These are phyloP conservation scores for Oreochromis tanganicae DNA, from an alignment of 2,113 vertebrate species.

Conservation along the genomic window DNA sequence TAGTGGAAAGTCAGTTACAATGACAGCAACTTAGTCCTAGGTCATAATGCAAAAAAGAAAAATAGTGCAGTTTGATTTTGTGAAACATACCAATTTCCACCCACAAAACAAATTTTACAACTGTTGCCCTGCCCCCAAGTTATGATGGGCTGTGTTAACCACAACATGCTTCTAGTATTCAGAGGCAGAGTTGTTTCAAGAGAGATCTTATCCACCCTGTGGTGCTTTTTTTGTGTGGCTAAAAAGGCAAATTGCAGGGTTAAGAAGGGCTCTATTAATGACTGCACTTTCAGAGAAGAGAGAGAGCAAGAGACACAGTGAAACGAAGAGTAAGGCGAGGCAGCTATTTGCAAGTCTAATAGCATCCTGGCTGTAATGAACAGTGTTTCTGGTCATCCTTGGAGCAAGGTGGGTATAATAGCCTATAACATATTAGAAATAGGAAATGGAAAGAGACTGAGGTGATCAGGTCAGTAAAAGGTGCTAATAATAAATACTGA, in stretches of 20 bases:
- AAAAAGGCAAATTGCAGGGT: slow-evolving; percentile 33
- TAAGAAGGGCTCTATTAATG: slow-evolving; percentile 26
- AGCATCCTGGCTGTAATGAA: slow-evolving; percentile 50
- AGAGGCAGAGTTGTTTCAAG: not conserved
- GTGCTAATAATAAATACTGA: slow-evolving; percentile 45
- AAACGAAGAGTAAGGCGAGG: not conserved
- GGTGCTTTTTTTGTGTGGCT: not conserved
- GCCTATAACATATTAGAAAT: slow-evolving; percentile 21
- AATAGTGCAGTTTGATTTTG: not conserved
- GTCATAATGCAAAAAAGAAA: not conserved
- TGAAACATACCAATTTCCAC: not conserved
- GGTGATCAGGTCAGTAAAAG: slow-evolving; percentile 21
- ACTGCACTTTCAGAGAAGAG: slow-evolving; percentile 7
- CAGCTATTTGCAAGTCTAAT: slow-evolving; percentile 58
- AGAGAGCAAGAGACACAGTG: not conserved
- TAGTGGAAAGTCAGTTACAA: not conserved
- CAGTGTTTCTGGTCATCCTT: slow-evolving; percentile 30
- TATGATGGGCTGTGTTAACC: not conserved
- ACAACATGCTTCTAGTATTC: not conserved
- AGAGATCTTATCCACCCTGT: not conserved
- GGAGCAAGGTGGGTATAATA: slow-evolving; percentile 17
- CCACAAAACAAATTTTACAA: not conserved
- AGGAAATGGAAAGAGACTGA: slow-evolving; percentile 21
- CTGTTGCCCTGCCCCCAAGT: not conserved
- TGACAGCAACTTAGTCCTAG: not conserved